Conservation (phyloP, 2,113 vertebrate genomes). For the Carassius gibelio region DNA sequence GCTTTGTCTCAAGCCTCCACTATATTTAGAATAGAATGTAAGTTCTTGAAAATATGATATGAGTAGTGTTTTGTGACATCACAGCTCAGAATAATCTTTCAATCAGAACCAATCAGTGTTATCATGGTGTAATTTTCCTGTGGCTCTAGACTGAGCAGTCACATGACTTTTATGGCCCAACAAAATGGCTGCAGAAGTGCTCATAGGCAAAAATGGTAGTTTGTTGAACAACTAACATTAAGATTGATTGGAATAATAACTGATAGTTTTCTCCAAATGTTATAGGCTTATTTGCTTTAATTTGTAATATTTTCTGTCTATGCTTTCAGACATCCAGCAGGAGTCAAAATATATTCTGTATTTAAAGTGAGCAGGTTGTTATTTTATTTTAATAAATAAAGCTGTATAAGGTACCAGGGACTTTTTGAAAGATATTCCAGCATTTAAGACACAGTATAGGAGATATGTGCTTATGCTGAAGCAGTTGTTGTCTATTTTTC, state of each 20-base stretch:
- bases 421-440: background rate
- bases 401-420: background rate
- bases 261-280: no score
- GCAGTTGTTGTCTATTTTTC: background rate
- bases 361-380: background rate
- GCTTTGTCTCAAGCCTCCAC: constrained; percentile 14
- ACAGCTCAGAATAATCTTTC: background rate
- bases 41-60: no score
- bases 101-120: background rate
- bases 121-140: background rate
- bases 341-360: background rate
- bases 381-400: background rate
- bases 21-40: constrained; percentile 23
- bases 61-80: background rate
- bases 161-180: background rate
- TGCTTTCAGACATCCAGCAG: background rate
- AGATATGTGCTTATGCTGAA: background rate
- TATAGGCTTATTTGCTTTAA: background rate
- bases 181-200: background rate
- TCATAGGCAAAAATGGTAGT: background rate
- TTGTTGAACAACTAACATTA: background rate
- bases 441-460: background rate
- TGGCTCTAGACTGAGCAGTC: background rate
- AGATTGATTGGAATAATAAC: background rate
- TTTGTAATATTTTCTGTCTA: background rate